Percentiles rank a stretch among this genome's conserved stretches.
Conservation (phyloP, 2,113 vertebrate species). For the Melanotaenia duboulayi region DNA sequence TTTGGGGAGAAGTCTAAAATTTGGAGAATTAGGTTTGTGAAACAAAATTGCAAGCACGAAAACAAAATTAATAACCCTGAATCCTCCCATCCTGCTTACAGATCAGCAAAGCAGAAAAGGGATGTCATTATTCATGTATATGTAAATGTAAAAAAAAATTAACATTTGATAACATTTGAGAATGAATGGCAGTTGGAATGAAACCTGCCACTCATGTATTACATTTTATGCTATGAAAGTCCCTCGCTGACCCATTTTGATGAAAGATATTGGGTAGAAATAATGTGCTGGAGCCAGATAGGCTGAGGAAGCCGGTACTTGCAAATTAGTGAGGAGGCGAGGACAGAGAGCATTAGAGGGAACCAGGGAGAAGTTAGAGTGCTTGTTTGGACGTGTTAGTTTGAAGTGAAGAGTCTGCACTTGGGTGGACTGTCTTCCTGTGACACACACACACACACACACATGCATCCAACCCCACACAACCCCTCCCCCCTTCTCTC, state of each 20-base stretch:
- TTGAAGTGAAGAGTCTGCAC: slow-evolving; percentile 69
- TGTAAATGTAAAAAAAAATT: slow-evolving; percentile 44
- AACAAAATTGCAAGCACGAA: slow-evolving; percentile 9
- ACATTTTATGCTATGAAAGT: slow-evolving; percentile 44
- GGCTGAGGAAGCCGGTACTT: slow-evolving; percentile 16
- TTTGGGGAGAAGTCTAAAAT: background rate
- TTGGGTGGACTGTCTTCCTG: slow-evolving; percentile 62
- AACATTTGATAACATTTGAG: slow-evolving; percentile 54
- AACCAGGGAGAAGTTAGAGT: slow-evolving; percentile 55
- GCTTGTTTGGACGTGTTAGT: slow-evolving; percentile 69
- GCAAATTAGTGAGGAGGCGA: slow-evolving; percentile 50
- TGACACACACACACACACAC: slow-evolving; percentile 48
- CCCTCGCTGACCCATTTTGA: slow-evolving; percentile 39
- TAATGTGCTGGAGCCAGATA: slow-evolving; percentile 15
- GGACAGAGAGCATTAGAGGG: slow-evolving; percentile 28
- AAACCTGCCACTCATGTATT: slow-evolving; percentile 51
- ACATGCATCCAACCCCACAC: slow-evolving; percentile 37
- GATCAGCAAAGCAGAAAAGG: slow-evolving; percentile 32
- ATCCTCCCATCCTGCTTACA: slow-evolving; percentile 36
- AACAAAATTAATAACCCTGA: slow-evolving; percentile 37
- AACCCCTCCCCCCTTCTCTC: slow-evolving; percentile 17
- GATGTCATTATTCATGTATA: slow-evolving; percentile 39
- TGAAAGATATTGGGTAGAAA: slow-evolving; percentile 37
- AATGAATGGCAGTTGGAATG: slow-evolving; percentile 37
- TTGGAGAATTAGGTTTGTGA: background rate